phyloP scores from a whole-genome alignment of 2,888 invertebrate genomes.

The Ophion costatus region DNA sequence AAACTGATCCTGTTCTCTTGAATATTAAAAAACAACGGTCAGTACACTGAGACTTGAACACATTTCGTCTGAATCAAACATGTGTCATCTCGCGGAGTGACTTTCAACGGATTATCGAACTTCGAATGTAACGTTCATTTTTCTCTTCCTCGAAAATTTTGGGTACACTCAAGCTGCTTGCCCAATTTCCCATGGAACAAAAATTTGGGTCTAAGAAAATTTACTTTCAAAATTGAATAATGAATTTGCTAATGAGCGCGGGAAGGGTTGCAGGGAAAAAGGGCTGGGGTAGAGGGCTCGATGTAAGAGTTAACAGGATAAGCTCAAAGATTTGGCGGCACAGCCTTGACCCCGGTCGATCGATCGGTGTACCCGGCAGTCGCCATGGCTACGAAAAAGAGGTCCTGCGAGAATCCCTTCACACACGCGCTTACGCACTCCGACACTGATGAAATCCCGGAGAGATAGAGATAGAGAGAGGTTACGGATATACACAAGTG shows the following conservation, averaged over 20 bases:
- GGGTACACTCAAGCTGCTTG: neutral
- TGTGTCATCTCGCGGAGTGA: too few relatives aligned
- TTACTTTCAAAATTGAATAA: conserved; percentile 1
- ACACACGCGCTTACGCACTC: conserved; percentile 62
- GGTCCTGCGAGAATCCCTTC: conserved; percentile 69
- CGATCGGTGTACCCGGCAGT: conserved; percentile 82
- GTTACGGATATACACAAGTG: neutral
- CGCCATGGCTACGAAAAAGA: conserved; percentile 81
- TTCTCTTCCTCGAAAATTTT: neutral
- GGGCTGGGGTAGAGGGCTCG: neutral
- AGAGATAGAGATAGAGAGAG: conserved; percentile 16
- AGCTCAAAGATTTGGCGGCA: conserved; percentile 55
- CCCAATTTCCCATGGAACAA: neutral
- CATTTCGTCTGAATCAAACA: neutral
- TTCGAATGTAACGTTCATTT: neutral
- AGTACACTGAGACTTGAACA: neutral
- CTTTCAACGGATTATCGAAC: neutral
- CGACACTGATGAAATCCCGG: conserved; percentile 49
- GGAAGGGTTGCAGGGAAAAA: neutral
- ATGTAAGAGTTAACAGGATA: conserved; percentile 38
- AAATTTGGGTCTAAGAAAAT: neutral
- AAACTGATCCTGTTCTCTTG: neutral
- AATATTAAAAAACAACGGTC: neutral
- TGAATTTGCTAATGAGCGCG: neutral
- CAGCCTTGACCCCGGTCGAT: conserved; percentile 83